A percentile compares a stretch with the other conserved stretches of the same genome.
These are phyloP conservation scores for Erethizon dorsatum DNA, from an alignment of 2,797 vertebrate species.

Conservation along the genomic window DNA sequence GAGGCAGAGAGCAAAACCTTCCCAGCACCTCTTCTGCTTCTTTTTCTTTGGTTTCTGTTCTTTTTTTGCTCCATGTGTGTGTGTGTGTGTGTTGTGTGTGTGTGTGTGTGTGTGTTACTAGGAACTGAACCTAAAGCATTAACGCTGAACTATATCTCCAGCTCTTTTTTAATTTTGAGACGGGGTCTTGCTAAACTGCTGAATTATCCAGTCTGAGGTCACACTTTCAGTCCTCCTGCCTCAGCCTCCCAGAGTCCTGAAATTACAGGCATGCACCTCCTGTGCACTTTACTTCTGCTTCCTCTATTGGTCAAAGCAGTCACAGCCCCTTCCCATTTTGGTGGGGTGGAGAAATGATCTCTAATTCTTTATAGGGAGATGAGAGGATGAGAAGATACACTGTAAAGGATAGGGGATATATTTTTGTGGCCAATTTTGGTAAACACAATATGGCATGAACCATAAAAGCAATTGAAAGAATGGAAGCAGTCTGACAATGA, in stretches of 20 bases:
- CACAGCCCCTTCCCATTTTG: not conserved
- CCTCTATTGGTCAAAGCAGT: not conserved
- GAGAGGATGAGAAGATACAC: not conserved
- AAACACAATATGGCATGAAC: not conserved
- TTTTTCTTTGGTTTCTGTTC: not conserved
- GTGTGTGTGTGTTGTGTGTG: too few species aligned
- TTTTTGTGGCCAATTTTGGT: not conserved
- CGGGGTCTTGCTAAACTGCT: not conserved
- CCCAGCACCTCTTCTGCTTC: not conserved
- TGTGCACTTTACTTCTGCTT: not conserved
- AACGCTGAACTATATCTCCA: not conserved
- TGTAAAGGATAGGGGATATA: not conserved
- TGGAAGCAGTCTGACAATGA: not conserved
- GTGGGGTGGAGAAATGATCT: not conserved
- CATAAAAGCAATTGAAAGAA: not conserved
- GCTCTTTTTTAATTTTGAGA: not conserved
- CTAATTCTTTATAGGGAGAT: not conserved
- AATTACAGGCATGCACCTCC: not conserved
- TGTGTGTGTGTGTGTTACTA: not conserved
- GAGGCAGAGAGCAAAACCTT: not conserved
- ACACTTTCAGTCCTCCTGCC: not conserved
- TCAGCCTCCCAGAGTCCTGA: not conserved
- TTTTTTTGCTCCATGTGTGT: not conserved
- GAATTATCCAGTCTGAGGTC: too few species aligned
- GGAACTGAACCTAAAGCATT: not conserved